Conservation (phyloP, 2,797 vertebrate species). For the Rhinophrynus dorsalis region DNA sequence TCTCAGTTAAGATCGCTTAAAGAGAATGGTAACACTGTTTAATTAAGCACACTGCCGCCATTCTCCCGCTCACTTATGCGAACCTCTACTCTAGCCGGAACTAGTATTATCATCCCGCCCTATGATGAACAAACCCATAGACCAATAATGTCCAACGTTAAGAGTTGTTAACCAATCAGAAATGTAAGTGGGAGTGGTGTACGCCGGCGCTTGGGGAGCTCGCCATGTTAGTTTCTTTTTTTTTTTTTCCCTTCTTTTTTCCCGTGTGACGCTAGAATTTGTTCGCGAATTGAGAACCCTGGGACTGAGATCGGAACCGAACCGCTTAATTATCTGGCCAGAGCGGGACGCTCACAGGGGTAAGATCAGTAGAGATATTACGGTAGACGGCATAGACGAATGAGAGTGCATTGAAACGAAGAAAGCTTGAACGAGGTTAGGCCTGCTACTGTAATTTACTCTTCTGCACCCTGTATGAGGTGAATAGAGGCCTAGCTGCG, state of each 20-base stretch:
- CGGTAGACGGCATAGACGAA: background rate
- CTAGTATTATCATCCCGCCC: background rate
- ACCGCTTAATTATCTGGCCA: background rate
- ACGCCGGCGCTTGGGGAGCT: background rate
- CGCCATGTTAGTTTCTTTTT: conserved; percentile 33
- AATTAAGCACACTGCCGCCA: too few relatives aligned
- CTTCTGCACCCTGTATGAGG: background rate
- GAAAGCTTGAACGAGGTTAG: background rate
- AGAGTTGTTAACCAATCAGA: background rate
- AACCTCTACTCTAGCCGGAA: conserved; percentile 1
- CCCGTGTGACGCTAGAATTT: conserved; percentile 13
- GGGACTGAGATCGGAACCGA: background rate
- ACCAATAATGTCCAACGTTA: background rate
- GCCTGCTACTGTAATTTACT: background rate
- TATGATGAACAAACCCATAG: background rate
- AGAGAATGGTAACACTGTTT: too few relatives aligned
- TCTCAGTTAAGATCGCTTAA: too few relatives aligned
- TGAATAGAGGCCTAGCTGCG: background rate
- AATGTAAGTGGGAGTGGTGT: background rate
- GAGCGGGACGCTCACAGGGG: conserved; percentile 15
- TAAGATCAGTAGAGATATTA: background rate
- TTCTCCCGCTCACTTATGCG: background rate
- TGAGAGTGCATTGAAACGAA: background rate
- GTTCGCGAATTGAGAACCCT: background rate
- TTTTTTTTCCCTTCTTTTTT: background rate